phyloP scores from a whole-genome alignment of 2,888 invertebrate genomes.

The Oxyscelio sp. region DNA sequence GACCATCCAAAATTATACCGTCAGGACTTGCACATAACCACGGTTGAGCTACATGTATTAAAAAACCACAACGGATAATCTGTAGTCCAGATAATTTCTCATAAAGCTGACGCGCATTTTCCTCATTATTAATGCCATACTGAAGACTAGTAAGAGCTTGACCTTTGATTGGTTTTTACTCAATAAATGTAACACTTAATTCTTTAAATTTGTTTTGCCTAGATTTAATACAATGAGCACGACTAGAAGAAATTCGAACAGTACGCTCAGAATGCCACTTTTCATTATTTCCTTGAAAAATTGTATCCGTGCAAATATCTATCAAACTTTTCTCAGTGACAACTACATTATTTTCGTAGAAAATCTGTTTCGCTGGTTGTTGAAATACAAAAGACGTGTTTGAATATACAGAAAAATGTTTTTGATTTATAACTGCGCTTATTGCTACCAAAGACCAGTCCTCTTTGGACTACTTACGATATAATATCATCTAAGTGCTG shows the following conservation, averaged over 20 bases:
- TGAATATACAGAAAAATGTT: slow-evolving; percentile 1
- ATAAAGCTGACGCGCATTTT: slow-evolving; percentile 12
- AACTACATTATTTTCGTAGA: slow-evolving; percentile 32
- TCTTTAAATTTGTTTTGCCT: slow-evolving; percentile 23
- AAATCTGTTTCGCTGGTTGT: slow-evolving; percentile 7
- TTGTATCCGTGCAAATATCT: slow-evolving; percentile 25
- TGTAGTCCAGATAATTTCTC: slow-evolving; percentile 22
- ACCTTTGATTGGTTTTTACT: slow-evolving; percentile 26
- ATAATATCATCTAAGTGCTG: not conserved
- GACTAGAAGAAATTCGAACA: slow-evolving; percentile 34
- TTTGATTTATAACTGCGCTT: slow-evolving; percentile 19
- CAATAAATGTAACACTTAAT: slow-evolving; percentile 1
- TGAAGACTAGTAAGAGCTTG: slow-evolving; percentile 11
- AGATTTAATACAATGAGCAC: slow-evolving; percentile 36
- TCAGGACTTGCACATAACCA: slow-evolving; percentile 32
- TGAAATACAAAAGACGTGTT: not conserved
- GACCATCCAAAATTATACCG: slow-evolving; percentile 33
- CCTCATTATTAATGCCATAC: slow-evolving; percentile 36
- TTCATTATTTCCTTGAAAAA: slow-evolving; percentile 30
- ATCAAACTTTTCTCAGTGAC: slow-evolving; percentile 20
- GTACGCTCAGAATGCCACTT: slow-evolving; percentile 32
- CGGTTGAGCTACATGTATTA: slow-evolving; percentile 17
- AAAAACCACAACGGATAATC: slow-evolving; percentile 2
- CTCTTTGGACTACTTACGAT: no score
- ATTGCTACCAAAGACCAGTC: slow-evolving; percentile 11